Base-by-base conservation (phyloP, 2,888 invertebrate species). In the Brachylomia viminalis region DNA sequence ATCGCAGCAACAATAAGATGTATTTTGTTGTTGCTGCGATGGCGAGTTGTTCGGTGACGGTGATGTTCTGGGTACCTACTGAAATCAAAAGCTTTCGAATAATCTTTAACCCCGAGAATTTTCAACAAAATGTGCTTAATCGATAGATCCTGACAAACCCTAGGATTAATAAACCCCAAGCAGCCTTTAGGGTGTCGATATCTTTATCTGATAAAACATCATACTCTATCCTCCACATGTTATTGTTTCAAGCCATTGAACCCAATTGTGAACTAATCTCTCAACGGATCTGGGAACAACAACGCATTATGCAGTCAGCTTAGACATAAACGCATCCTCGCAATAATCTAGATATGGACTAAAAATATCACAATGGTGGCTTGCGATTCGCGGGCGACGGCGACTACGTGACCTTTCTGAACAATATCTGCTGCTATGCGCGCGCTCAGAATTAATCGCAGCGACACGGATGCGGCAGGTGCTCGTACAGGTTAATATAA, bases 291-390 rank as follows among this genome's bases (percentile, higher is more conserved):
- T 69, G 54, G 64, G 45, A 66, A 78, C 33, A 58, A 66, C 71
- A 30, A n/a, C 54, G 72, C 80, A 75, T 80, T 85, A 73, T 72
- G 52, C 77, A 86, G 86, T 83, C 84, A 64, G 59, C 64, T 69
- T 67, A 77, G 75, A 78, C 72, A 47, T 75, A 42, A 42, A 67
- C 72, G 72, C 82, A 85, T 87, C 88, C 88, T 84, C 58, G 52
- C 42, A 62, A 65, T 80, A 84, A 88, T 87, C 88, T 85, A 82
- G 82, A 86, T 88, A 86, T 80, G 64, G 79, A 68, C 70, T 80
- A 76, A 82, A 84, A 74, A 80, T 87, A 87, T 73, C 75, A 73
- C 80, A 67, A 71, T 74, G 62, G 73, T 49, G 20, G 49, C 69
- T 74, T 58, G 47, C 72, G 58, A 72, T 76, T 71, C 72, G 72